These are phyloP conservation scores for Formica selysi DNA, from an alignment of 1,140 invertebrate species.

Conservation along the genomic window DNA sequence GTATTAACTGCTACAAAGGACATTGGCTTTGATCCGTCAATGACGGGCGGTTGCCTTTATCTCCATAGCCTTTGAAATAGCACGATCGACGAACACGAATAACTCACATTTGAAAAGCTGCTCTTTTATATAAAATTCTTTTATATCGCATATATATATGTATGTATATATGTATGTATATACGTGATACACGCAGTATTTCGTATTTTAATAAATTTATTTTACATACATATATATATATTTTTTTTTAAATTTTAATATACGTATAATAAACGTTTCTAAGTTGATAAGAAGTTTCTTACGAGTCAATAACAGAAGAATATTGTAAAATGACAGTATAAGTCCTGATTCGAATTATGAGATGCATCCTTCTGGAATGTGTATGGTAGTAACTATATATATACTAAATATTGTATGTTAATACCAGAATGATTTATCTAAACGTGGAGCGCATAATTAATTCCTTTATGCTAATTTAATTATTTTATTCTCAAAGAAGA, in stretches of 20 bases:
- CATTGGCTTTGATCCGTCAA: slow-evolving; percentile 66
- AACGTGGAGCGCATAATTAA: no score
- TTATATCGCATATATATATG: not conserved
- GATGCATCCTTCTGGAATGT: not conserved
- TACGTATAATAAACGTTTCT: no score
- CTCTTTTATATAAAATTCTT: not conserved
- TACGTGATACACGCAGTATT: no score
- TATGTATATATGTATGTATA: no score
- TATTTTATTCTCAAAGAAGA: not conserved
- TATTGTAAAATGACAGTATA: not conserved
- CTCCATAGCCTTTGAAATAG: slow-evolving; percentile 26
- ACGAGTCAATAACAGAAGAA: not conserved
- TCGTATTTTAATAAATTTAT: no score
- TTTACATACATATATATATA: no score
- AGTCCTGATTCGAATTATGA: not conserved
- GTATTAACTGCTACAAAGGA: slow-evolving; percentile 67
- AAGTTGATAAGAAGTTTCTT: not conserved
- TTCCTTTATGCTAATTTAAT: not conserved
- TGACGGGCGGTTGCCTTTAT: slow-evolving; percentile 52
- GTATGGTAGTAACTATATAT: not conserved
- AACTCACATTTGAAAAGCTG: not conserved
- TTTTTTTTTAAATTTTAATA: no score
- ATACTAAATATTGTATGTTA: not conserved
- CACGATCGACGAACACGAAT: not conserved
- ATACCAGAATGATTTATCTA: not conserved